Evolutionary conservation across 2,113 vertebrate genomes (phyloP), one percentile per base, ranked within the genome.

Genomic region (Falcunculus frontatus): DNA sequence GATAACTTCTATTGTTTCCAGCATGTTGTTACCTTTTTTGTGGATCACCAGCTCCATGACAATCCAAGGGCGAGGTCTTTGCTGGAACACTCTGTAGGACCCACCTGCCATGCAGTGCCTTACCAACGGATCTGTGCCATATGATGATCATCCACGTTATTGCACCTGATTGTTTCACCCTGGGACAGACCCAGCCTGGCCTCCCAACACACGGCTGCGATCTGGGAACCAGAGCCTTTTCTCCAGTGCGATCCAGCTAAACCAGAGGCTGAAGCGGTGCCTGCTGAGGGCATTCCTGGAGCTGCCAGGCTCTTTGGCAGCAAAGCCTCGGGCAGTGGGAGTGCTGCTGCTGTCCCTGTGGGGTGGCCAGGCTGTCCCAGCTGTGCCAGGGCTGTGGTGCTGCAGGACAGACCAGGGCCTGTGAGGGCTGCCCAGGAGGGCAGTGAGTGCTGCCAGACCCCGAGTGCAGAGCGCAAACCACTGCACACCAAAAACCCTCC

Each of bases 1-100:
- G 90, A 96, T 92, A 96, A 93, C 73, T 92, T 39, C 41, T 64
- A 92, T 93, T 93, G 95, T 96, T 92, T 42, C 4, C 6, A 87
- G 83, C 69, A 72, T 3, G 1, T 72, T 72, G 2, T 86, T 84
- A 92, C 92, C 86, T 93, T 91, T 68, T 60, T 82, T 87, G 65
- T 49, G 79, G 75, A 91, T 91, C 95, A 62, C 53, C 87, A 59
- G 64, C 69, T 90, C 73, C 41, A 25, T 3, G 10, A 85, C 90
- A 63, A 94, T 16, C 82, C 59, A 56, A 84, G 92, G 85, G 79
- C 4, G 6, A 92, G 68, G 83, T 77, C 79, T 93, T 59, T 59
- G 56, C 75, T n/a, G 68, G 56, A 90, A 26, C 6, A 3, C 9
- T 19, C 9, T 1, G 1, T 8, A 60, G 53, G 79, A 70, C 44